Evolutionary conservation across 2,888 invertebrate genomes (phyloP).

Genomic region (Phytoseiulus persimilis): DNA sequence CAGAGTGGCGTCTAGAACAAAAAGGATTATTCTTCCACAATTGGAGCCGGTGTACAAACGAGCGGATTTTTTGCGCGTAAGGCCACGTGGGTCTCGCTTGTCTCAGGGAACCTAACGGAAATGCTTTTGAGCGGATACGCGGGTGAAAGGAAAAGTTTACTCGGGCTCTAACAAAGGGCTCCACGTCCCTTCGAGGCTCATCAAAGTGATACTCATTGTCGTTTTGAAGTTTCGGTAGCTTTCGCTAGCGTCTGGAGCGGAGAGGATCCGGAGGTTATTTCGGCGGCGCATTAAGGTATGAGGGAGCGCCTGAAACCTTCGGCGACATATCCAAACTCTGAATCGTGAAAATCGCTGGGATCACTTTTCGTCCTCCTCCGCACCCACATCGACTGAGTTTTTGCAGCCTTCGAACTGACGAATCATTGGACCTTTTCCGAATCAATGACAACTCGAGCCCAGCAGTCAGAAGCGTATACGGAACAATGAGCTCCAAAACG

Average conservation of each 20-base stretch:
- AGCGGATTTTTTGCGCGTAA: neutral
- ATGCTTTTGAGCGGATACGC: neutral
- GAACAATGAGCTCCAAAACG: too few species aligned
- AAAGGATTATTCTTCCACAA: neutral
- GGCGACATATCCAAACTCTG: too few species aligned
- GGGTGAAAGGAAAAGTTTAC: neutral
- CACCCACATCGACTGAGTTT: too few species aligned
- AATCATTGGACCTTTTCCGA: too few species aligned
- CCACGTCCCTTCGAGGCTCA: neutral
- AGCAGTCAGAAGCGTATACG: too few species aligned
- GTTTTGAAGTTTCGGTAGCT: neutral
- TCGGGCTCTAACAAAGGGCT: neutral
- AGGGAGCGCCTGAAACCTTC: too few species aligned
- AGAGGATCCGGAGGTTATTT: neutral
- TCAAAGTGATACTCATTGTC: neutral
- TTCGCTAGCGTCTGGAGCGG: neutral
- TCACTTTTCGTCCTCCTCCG: too few species aligned
- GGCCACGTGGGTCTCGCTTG: neutral
- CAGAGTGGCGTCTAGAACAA: neutral
- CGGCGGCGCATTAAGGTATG: too few species aligned
- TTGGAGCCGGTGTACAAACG: neutral
- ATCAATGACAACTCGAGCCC: too few species aligned
- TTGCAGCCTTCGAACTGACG: too few species aligned
- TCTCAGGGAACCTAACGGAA: neutral
- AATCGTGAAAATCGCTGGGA: too few species aligned